Percentiles rank a stretch among this genome's conserved stretches.
Conservation (phyloP, 2,797 vertebrate species). For the Chanos chanos region DNA sequence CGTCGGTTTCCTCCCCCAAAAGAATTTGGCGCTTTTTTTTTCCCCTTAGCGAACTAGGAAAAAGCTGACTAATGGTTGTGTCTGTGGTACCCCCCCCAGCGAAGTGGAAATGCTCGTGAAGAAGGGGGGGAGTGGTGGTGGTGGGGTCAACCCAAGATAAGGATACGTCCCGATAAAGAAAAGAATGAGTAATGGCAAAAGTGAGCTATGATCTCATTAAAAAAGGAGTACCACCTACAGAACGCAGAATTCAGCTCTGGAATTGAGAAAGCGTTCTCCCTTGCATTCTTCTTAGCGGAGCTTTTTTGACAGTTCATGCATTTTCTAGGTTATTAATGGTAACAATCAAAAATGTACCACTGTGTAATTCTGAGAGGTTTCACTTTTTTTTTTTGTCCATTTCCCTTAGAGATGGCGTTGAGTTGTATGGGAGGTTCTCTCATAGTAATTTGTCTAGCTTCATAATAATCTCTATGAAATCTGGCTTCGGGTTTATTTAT, state of each 20-base stretch:
- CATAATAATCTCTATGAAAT: conserved; percentile 56
- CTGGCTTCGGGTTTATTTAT: conserved; percentile 63
- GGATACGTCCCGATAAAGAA: conserved; percentile 51
- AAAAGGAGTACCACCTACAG: not conserved
- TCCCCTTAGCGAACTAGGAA: conserved; percentile 8
- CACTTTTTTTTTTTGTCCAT: no score
- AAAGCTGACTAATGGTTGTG: conserved; percentile 50
- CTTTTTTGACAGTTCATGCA: no score
- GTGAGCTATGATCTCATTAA: conserved; percentile 44
- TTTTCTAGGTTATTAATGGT: no score
- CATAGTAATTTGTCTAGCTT: conserved; percentile 46
- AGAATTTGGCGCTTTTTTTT: conserved; percentile 44
- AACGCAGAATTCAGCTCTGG: not conserved
- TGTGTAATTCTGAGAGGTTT: no score
- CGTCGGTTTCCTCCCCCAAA: conserved; percentile 71
- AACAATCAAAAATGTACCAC: no score
- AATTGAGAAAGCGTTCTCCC: not conserved
- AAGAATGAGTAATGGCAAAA: conserved; percentile 49
- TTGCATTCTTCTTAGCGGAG: no score
- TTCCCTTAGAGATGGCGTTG: not conserved
- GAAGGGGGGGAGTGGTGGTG: conserved; percentile 5
- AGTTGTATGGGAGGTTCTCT: not conserved
- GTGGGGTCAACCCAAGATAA: conserved; percentile 57
- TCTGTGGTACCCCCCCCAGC: conserved; percentile 22
- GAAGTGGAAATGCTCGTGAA: conserved; percentile 50